phyloP scores from a whole-genome alignment of 2,888 invertebrate species.

The Clusia tigrina region DNA sequence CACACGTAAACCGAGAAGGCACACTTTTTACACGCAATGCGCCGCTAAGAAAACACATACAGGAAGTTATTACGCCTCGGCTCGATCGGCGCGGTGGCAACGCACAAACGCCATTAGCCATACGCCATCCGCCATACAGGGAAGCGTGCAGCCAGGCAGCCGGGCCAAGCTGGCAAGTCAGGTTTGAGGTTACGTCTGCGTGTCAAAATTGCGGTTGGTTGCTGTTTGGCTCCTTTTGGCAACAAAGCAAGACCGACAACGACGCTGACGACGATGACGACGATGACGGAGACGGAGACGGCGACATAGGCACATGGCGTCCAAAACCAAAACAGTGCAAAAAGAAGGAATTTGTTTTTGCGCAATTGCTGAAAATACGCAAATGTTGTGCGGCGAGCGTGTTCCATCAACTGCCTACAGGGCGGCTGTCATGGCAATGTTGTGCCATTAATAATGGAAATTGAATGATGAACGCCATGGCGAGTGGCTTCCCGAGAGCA shows the following conservation, averaged over 20 bases:
- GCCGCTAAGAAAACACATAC: conserved; percentile 38
- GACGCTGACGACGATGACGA: background rate
- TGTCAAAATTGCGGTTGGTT: conserved; percentile 34
- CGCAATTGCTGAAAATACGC: conserved; percentile 1
- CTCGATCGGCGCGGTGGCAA: background rate
- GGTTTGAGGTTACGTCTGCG: conserved; percentile 25
- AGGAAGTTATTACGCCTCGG: conserved; percentile 26
- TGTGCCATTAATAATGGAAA: conserved; percentile 51
- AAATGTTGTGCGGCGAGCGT: too few species aligned
- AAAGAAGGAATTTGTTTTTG: too few species aligned
- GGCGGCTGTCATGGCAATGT: conserved; percentile 26
- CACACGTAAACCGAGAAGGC: background rate
- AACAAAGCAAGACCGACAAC: background rate
- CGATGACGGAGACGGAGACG: background rate
- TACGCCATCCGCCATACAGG: conserved; percentile 6
- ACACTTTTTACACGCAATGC: background rate
- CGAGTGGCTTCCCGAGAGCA: background rate
- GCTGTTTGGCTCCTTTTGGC: background rate
- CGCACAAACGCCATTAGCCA: background rate
- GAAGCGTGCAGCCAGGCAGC: background rate
- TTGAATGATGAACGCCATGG: conserved; percentile 31
- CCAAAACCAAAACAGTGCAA: too few species aligned
- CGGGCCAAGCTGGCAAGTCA: background rate
- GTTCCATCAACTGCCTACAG: background rate
- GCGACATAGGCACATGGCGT: too few species aligned